phyloP scores from a whole-genome alignment of 2,113 vertebrate genomes.

The Pluvialis apricaria region DNA sequence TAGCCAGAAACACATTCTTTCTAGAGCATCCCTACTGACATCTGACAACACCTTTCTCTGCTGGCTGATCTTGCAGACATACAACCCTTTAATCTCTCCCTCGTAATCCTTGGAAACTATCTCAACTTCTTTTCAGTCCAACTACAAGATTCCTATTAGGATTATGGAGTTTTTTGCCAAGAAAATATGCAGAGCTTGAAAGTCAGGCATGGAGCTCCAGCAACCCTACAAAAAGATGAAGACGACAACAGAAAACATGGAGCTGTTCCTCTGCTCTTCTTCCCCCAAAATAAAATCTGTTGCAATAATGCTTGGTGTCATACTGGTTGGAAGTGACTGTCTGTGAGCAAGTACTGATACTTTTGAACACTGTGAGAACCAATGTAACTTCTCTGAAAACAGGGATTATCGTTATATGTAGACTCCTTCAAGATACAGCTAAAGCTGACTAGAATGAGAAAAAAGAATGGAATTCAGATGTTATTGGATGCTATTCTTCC shows the following conservation, averaged over 20 bases:
- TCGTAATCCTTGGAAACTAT: neutral
- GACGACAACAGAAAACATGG: neutral
- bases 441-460: neutral
- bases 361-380: neutral
- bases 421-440: neutral
- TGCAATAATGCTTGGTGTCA: neutral
- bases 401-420: accelerated
- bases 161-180: neutral
- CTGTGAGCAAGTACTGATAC: neutral
- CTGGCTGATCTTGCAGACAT: neutral
- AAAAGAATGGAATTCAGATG: neutral
- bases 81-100: neutral
- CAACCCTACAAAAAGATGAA: neutral
- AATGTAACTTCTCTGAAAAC: neutral
- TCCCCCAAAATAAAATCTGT: neutral
- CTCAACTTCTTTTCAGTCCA: neutral
- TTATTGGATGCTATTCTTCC: neutral
- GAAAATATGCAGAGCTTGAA: neutral
- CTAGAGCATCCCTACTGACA: neutral
- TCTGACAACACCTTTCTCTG: neutral
- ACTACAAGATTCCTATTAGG: neutral
- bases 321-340: neutral
- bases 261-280: neutral
- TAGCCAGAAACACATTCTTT: neutral
- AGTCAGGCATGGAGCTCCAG: neutral